Percentiles rank a stretch among this genome's conserved stretches.
phyloP scores from a whole-genome alignment of 1,140 invertebrate species.

The Atta texana region DNA sequence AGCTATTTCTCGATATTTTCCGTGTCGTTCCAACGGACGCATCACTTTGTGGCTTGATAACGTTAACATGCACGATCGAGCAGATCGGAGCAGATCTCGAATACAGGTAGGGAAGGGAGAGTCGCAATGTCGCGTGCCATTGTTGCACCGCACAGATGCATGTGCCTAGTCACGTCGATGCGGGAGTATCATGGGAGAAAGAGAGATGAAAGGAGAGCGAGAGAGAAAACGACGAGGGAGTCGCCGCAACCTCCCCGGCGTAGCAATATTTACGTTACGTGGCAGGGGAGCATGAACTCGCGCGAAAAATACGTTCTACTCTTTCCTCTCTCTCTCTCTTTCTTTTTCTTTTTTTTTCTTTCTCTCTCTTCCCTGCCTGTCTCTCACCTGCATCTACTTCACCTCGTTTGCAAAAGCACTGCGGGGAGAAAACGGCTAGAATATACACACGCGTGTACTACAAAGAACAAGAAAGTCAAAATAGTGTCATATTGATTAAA shows the following conservation, averaged over 20 bases:
- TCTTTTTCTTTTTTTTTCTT: not conserved
- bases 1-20: not conserved
- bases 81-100: conserved; percentile 5
- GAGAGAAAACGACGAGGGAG: not conserved
- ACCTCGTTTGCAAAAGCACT: not conserved
- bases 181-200: conserved; percentile 17
- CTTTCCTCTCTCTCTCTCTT: not conserved
- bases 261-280: conserved; percentile 66
- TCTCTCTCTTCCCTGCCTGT: not conserved
- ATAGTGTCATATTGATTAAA: too few species aligned
- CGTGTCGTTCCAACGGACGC: not conserved
- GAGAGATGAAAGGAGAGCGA: not conserved
- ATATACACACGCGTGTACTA: not conserved
- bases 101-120: conserved; percentile 7
- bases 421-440: not conserved
- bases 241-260: conserved; percentile 25
- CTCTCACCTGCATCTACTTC: too few species aligned
- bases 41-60: not conserved
- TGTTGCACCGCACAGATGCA: conserved; percentile 28
- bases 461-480: not conserved
- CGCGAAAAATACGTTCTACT: conserved; percentile 7
- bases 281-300: not conserved
- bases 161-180: conserved; percentile 58
- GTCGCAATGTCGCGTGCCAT: conserved; percentile 40
- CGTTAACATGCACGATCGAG: not conserved